Evolutionary conservation across 2,888 invertebrate genomes (phyloP).

Genomic region (Noctua janthina): DNA sequence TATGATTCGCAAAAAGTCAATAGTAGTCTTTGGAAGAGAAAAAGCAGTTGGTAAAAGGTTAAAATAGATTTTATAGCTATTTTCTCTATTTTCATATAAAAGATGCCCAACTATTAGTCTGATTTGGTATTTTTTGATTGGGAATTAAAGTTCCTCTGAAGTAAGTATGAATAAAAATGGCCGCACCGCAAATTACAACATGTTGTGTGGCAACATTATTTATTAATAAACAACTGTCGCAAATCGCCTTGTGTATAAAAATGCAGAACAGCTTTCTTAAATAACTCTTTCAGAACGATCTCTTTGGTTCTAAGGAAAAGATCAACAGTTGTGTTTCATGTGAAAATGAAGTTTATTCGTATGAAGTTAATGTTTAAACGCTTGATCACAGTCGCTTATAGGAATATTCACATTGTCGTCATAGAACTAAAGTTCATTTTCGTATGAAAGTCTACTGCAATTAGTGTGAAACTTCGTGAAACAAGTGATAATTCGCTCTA

Average conservation of each 20-base stretch:
- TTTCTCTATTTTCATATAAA: slow-evolving; percentile 37
- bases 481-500: background rate
- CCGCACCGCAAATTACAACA: background rate
- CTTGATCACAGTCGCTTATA: background rate
- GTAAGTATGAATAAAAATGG: background rate
- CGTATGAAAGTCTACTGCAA: background rate
- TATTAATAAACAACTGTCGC: background rate
- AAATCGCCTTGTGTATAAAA: slow-evolving; percentile 21
- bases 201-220: slow-evolving; percentile 19
- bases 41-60: background rate
- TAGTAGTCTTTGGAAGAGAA: background rate
- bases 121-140: slow-evolving; percentile 6
- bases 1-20: background rate
- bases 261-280: slow-evolving; percentile 22
- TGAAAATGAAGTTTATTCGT: background rate
- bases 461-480: background rate
- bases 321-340: background rate
- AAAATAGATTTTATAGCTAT: slow-evolving; percentile 10
- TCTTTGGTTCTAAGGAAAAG: background rate
- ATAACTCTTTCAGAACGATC: slow-evolving; percentile 5
- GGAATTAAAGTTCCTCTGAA: slow-evolving; percentile 20
- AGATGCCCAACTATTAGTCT: slow-evolving; percentile 2
- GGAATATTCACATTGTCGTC: background rate
- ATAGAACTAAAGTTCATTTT: background rate
- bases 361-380: background rate